Base-by-base conservation (phyloP, 1,140 invertebrate genomes). In the Drosophila busckii region DNA sequence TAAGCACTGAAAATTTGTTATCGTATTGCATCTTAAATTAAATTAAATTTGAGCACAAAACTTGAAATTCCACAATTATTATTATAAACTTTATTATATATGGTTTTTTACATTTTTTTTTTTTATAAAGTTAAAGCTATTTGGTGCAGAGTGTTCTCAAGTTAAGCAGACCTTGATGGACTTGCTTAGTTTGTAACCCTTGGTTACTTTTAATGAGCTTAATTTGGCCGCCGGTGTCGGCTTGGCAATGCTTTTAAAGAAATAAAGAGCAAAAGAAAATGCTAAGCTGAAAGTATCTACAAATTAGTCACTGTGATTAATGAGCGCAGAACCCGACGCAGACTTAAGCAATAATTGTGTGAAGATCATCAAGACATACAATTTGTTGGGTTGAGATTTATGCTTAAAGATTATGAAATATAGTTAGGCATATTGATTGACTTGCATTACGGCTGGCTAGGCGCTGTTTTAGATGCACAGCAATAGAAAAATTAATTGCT, bases 231-330 rank as follows among this genome's bases (percentile, higher is more conserved):
- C 31, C 31, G 34, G 12, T 17, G 52, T 41, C 44, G 49, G 70
- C 53, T 64, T 25, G 40, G 35, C 28, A 23, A n/a, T n/a, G 35
- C 38, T 29, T 17, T 32, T 12, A 48, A 31, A 54, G 28, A 32
- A 44, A 46, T 48, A 59, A 29, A 59, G 25, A 23, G 63, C 45
- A 38, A 35, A 28, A 31, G 28, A 23, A 44, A 4, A 22, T 23
- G 9, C 22, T 19, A 31, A 16, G 32, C 29, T 29, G 55, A 62
- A 46, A 12, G 31, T 41, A 25, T 25, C 41, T 3, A 69, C 59
- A 54, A 73, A 65, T 65, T 61, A 80, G 73, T 78, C 73, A 80
- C 58, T 73, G 68, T 80, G 64, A 82, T 82, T 80, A 80, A 82
- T 80, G 64, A 65, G 66, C 12, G 22, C 22, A 23, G 13, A 13